Conservation (phyloP, 1,140 invertebrate genomes). For the Drosophila sturtevanti region DNA sequence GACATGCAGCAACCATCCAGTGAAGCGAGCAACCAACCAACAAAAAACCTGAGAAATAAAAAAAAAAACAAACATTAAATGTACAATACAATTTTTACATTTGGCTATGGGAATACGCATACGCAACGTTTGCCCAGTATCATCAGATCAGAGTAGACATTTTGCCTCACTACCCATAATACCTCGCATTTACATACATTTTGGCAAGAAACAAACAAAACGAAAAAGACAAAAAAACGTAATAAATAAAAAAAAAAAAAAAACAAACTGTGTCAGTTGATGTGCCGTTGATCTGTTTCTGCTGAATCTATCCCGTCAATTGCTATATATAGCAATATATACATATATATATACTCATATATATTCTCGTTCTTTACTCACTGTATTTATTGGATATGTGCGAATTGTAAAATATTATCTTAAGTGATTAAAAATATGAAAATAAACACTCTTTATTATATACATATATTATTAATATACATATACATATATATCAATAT, state of each 20-base stretch:
- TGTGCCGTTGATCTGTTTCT: slow-evolving; percentile 65
- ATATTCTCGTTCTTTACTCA: neutral
- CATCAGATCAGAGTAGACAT: slow-evolving; percentile 22
- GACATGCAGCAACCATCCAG: slow-evolving; percentile 26
- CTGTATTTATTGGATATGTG: neutral
- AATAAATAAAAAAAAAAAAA: slow-evolving; percentile 13
- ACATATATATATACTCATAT: too few species aligned
- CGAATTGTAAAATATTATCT: neutral
- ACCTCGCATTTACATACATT: slow-evolving; percentile 56
- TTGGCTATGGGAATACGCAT: slow-evolving; percentile 50
- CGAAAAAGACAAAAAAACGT: slow-evolving; percentile 25
- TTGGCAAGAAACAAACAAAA: slow-evolving; percentile 31
- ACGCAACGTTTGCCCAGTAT: slow-evolving; percentile 54
- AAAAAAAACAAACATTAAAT: slow-evolving; percentile 62
- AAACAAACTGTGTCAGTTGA: slow-evolving; percentile 45
- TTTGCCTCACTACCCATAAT: slow-evolving; percentile 9
- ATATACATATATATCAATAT: too few species aligned
- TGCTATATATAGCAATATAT: too few species aligned
- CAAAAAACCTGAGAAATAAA: slow-evolving; percentile 30
- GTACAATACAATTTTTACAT: slow-evolving; percentile 74
- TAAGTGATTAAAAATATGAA: neutral
- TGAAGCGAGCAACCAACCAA: slow-evolving; percentile 29
- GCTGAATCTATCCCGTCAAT: slow-evolving; percentile 5
- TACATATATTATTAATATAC: too few species aligned
- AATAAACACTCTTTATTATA: too few species aligned